Base-by-base conservation (phyloP, 1,140 invertebrate species). In the Bombus picipes region DNA sequence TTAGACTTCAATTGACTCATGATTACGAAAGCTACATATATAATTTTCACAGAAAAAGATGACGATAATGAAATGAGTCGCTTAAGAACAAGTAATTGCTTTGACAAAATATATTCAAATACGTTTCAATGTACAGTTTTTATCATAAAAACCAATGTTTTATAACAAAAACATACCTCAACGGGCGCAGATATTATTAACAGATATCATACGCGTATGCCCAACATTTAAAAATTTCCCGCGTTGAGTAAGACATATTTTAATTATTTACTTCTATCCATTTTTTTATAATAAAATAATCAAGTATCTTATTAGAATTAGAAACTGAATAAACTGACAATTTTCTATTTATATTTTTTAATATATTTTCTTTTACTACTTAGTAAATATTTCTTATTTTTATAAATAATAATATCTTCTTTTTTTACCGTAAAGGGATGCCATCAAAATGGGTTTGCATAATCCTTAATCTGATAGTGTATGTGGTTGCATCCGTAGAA, bases 391-490 rank as follows among this genome's bases (percentile, higher is more conserved):
- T 37, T 25, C 0, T 22, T 68, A 68, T 68, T 68, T 37, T 37
- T 25, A 37, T 9, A 18, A 37, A 37, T n/a, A 37, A 47, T n/a
- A 43, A 73, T 41, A 32, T 28, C 22, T 34, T 80, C 32, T 75
- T n/a, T 57, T 86, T 81, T 2, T 39, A 92, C 86, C 37, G 78
- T 47, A 86, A 83, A 93, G 90, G 88, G 74, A 93, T 93, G 92
- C 84, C 81, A 85, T 89, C 90, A 57, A 89, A 88, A 88, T 93
- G 91, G 91, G 87, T 57, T 22, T 93, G 87, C 76, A 75, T 88
- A 34, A 76, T 89, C 62, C 39, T 92, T 79, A 90, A 88, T 85
- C 43, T 88, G 10, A 47, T 92, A 66, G 57, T 91, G 32, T 89
- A 5, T n/a, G 72, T 77, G 18, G 81, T 59, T 59, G 82, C 68